Conservation (phyloP, 2,113 vertebrate species). For the Trichomycterus rosablanca region DNA sequence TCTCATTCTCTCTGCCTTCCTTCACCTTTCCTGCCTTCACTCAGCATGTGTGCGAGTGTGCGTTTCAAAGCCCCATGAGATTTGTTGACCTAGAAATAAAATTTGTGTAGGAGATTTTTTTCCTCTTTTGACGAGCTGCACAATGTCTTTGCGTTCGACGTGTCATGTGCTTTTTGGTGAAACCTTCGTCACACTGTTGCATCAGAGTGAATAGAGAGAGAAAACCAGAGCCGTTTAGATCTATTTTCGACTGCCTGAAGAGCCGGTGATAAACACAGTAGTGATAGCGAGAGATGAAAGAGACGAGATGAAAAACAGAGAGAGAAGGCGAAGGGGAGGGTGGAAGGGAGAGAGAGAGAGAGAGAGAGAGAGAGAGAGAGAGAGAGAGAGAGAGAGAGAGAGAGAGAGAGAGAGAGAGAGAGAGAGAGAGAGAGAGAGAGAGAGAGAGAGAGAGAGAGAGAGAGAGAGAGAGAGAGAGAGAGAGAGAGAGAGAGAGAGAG, state of each 20-base stretch:
- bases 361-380: constrained; percentile 13
- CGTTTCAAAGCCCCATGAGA: constrained; percentile 45
- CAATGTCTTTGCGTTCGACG: constrained; percentile 51
- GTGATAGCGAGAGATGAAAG: constrained; percentile 13
- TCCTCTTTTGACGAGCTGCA: constrained; percentile 57
- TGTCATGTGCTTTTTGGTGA: constrained; percentile 55
- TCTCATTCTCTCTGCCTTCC: too few relatives aligned
- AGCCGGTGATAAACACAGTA: constrained; percentile 30
- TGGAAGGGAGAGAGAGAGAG: not conserved
- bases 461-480: too few relatives aligned
- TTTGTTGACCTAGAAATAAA: constrained; percentile 59
- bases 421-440: constrained; percentile 12
- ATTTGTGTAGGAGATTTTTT: constrained; percentile 59
- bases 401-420: not conserved
- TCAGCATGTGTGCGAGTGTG: constrained; percentile 36
- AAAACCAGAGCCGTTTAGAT: constrained; percentile 39
- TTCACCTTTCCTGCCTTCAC: too few relatives aligned
- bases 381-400: constrained; percentile 9
- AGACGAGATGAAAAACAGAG: not conserved
- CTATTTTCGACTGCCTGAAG: constrained; percentile 37
- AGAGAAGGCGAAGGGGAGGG: not conserved
- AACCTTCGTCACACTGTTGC: constrained; percentile 57
- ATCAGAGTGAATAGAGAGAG: constrained; percentile 54
- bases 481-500: too few relatives aligned
- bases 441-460: constrained; percentile 13